Evolutionary conservation across 2,888 invertebrate genomes (phyloP).

Genomic region (Cancer borealis): DNA sequence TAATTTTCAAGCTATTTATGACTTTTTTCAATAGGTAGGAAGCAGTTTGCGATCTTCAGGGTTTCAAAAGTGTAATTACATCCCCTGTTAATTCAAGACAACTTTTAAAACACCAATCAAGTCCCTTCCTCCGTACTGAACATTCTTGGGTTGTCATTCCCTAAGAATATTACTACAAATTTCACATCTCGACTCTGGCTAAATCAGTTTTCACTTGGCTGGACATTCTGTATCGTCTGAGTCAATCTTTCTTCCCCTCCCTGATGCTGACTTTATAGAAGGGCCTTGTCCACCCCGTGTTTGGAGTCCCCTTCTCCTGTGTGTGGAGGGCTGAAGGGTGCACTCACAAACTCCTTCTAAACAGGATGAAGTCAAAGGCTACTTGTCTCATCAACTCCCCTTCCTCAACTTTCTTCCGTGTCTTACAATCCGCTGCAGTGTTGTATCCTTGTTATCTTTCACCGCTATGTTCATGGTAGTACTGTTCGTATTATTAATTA

Average conservation of each 20-base stretch:
- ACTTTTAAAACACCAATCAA: background rate
- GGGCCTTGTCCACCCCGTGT: conserved; percentile 1
- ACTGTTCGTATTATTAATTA: too few species aligned
- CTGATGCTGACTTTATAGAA: background rate
- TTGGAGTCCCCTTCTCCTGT: background rate
- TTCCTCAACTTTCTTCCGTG: background rate
- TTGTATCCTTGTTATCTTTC: background rate
- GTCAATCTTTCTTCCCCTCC: background rate
- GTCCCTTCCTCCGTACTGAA: background rate
- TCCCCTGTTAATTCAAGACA: background rate
- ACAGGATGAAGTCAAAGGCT: background rate
- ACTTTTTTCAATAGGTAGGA: too few species aligned
- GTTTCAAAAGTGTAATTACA: too few species aligned
- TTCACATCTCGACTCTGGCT: background rate
- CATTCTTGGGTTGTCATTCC: background rate
- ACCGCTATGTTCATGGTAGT: too few species aligned
- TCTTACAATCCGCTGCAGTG: background rate
- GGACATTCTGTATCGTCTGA: background rate
- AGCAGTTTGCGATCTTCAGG: too few species aligned
- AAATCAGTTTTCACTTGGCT: background rate
- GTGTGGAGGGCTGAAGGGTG: background rate
- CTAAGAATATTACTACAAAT: background rate
- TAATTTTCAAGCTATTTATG: too few species aligned
- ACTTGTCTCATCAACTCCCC: background rate
- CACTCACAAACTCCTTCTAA: background rate